Conservation (phyloP, 2,888 invertebrate species). For the Caenorhabditis drosophilae region DNA sequence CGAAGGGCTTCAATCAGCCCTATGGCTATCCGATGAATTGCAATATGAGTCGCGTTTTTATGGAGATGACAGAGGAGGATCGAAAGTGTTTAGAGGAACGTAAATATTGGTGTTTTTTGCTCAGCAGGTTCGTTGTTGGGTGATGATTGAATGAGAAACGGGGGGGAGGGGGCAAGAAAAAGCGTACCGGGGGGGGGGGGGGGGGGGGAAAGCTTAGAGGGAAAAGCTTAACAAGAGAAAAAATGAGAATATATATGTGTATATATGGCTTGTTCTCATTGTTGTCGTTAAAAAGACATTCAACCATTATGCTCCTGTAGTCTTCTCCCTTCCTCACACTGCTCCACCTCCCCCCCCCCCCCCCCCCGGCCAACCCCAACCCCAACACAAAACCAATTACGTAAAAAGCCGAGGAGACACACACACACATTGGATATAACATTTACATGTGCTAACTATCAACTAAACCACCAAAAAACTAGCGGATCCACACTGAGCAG, state of each 20-base stretch:
- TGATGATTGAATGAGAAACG: neutral
- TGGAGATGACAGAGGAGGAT: constrained; percentile 58
- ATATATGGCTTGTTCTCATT: neutral
- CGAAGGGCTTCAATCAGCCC: constrained; percentile 47
- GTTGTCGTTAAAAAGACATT: neutral
- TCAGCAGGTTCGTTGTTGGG: constrained; percentile 45
- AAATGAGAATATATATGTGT: too few relatives aligned
- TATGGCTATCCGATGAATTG: constrained; percentile 53
- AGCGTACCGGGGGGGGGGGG: neutral
- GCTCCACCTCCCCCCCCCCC: too few relatives aligned
- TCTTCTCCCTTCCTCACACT: too few relatives aligned
- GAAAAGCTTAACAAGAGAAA: too few relatives aligned
- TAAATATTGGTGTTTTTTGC: constrained; percentile 68
- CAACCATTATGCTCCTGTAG: neutral
- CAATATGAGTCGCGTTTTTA: constrained; percentile 44
- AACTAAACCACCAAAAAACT: too few relatives aligned
- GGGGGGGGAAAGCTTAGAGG: neutral
- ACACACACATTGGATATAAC: too few relatives aligned
- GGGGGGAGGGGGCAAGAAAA: neutral
- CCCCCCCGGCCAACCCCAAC: too few relatives aligned
- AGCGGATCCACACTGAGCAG: too few relatives aligned
- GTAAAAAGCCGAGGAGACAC: too few relatives aligned
- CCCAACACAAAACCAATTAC: too few relatives aligned
- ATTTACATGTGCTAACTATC: too few relatives aligned
- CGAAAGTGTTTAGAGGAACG: constrained; percentile 81